Evolutionary conservation across 2,797 vertebrate species (phyloP).

Genomic region (Xenentodon cancila): DNA sequence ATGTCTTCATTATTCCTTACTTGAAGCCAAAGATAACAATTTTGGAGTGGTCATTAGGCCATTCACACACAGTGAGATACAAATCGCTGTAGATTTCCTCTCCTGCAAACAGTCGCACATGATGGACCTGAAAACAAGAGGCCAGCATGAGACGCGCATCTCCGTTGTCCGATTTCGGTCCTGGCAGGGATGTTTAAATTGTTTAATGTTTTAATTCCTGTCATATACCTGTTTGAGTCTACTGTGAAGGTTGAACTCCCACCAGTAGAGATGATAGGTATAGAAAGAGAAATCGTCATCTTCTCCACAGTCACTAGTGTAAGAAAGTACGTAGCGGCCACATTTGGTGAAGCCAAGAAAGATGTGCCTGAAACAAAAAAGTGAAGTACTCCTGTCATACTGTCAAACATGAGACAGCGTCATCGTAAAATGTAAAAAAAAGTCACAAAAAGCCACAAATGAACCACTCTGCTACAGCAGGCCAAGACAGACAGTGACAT

Average conservation of each 20-base stretch:
- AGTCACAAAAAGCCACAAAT: too few relatives aligned
- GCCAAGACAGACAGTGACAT: too few relatives aligned
- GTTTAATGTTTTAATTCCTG: too few relatives aligned
- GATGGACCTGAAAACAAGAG: conserved; percentile 83
- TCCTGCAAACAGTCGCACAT: conserved; percentile 92
- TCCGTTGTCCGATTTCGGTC: background rate
- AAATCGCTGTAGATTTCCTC: conserved; percentile 95
- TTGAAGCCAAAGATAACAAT: conserved; percentile 97
- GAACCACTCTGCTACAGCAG: too few relatives aligned
- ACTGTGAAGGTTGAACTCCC: conserved; percentile 97
- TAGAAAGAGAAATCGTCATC: conserved; percentile 94
- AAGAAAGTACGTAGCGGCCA: conserved; percentile 93
- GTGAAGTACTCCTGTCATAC: background rate
- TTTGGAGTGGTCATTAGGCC: conserved; percentile 93
- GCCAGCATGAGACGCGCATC: background rate
- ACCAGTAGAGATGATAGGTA: conserved; percentile 96
- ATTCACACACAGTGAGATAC: conserved; percentile 94
- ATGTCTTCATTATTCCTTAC: conserved; percentile 72
- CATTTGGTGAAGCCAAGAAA: conserved; percentile 97
- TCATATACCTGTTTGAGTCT: conserved; percentile 89
- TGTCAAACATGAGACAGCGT: background rate
- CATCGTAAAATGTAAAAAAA: too few relatives aligned
- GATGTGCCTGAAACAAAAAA: conserved; percentile 85
- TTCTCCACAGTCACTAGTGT: conserved; percentile 92
- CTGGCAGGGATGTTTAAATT: background rate